phyloP scores from a whole-genome alignment of 2,888 invertebrate species.

The Scaptomyza polygonia region DNA sequence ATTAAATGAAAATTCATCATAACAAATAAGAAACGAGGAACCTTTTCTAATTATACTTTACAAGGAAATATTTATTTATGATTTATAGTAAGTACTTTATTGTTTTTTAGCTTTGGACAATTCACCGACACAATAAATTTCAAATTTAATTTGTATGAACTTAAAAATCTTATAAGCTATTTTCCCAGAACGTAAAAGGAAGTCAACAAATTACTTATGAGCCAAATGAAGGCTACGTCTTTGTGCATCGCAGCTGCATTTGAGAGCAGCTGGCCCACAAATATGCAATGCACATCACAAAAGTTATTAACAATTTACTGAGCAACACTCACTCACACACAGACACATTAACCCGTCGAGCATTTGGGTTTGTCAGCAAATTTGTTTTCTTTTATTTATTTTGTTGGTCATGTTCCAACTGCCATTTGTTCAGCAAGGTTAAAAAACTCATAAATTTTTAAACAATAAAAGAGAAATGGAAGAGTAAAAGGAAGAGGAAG shows the following conservation, averaged over 20 bases:
- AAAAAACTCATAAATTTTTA: slow-evolving; percentile 67
- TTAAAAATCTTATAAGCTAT: neutral
- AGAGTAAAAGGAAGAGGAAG: too few species aligned
- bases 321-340: slow-evolving; percentile 16
- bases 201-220: slow-evolving; percentile 48
- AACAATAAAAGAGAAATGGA: slow-evolving; percentile 30
- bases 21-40: neutral
- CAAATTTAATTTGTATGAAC: too few species aligned
- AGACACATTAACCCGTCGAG: slow-evolving; percentile 9
- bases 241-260: slow-evolving; percentile 17
- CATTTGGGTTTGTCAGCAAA: slow-evolving; percentile 31
- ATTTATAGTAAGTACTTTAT: too few species aligned
- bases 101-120: too few species aligned
- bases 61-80: too few species aligned
- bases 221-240: slow-evolving; percentile 18
- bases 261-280: slow-evolving; percentile 15
- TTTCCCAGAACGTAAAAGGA: neutral
- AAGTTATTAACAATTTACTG: slow-evolving; percentile 68
- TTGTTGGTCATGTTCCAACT: slow-evolving; percentile 8
- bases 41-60: neutral
- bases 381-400: slow-evolving; percentile 14
- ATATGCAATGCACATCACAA: slow-evolving; percentile 47
- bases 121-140: too few species aligned
- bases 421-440: slow-evolving; percentile 60
- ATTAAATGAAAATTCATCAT: slow-evolving; percentile 1